Evolutionary conservation across 2,888 invertebrate species (phyloP).

Genomic region (Cryptus viduatorius): DNA sequence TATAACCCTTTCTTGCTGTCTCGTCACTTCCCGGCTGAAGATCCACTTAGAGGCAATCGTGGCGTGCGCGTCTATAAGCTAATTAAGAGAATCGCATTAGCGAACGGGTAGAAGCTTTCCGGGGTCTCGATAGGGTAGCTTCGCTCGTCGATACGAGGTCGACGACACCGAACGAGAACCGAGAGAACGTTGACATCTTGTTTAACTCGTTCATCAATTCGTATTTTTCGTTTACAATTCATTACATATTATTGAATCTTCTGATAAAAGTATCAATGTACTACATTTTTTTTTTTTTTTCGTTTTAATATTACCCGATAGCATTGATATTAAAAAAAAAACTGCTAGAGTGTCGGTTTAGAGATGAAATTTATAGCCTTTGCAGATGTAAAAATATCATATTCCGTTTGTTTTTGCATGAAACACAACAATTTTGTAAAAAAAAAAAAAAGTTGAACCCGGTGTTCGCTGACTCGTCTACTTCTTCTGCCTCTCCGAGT

Average conservation of each 20-base stretch:
- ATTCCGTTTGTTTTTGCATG: too few species aligned
- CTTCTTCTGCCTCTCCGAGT: conserved; percentile 29
- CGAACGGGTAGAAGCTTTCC: conserved; percentile 67
- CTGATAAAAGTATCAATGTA: neutral
- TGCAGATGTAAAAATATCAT: too few species aligned
- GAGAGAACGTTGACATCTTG: conserved; percentile 33
- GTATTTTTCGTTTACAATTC: neutral
- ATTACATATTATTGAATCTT: neutral
- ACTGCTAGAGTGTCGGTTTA: neutral
- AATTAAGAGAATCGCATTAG: conserved; percentile 80
- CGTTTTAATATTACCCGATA: neutral
- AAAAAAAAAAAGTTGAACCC: neutral
- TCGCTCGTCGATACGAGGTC: conserved; percentile 74
- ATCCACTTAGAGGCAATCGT: conserved; percentile 58
- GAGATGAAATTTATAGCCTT: too few species aligned
- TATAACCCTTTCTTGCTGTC: too few species aligned
- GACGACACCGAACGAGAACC: conserved; percentile 72
- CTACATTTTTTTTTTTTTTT: neutral
- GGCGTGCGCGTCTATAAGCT: conserved; percentile 71
- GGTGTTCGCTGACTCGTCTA: neutral
- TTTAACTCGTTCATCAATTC: conserved; percentile 3
- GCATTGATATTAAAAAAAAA: neutral
- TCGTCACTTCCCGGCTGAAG: conserved; percentile 33
- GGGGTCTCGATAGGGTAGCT: conserved; percentile 51
- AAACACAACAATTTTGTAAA: too few species aligned